Conservation (phyloP, 2,113 vertebrate genomes). For the Elephas maximus region DNA sequence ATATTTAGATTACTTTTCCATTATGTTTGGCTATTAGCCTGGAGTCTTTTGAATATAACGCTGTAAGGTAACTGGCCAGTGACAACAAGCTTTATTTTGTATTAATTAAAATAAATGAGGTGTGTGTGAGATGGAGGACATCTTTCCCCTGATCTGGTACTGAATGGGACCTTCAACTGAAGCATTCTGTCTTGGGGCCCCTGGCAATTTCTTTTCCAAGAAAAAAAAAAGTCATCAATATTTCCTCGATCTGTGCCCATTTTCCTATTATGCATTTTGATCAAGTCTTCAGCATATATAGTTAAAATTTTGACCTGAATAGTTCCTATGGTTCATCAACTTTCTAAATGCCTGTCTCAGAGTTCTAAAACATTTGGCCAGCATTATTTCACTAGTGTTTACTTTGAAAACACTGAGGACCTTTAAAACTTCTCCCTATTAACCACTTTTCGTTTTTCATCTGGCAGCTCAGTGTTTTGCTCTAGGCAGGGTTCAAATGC, state of each 20-base stretch:
- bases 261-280: background rate
- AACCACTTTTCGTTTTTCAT: constrained; percentile 46
- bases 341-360: background rate
- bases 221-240: background rate
- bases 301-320: background rate
- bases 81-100: background rate
- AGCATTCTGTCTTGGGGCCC: background rate
- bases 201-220: background rate
- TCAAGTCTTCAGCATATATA: background rate
- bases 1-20: constrained; percentile 55
- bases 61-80: background rate
- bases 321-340: background rate
- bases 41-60: background rate
- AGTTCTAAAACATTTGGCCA: constrained; percentile 50
- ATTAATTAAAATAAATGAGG: constrained; percentile 47
- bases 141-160: background rate
- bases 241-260: background rate
- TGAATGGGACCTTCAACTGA: background rate
- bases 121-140: background rate
- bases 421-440: constrained; percentile 62
- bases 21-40: background rate
- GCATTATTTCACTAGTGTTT: constrained; percentile 67
- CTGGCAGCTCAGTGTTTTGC: constrained; percentile 20
- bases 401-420: constrained; percentile 64
- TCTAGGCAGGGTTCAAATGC: constrained; percentile 20